A percentile compares a stretch with the other conserved stretches of the same genome.
Evolutionary conservation across 2,888 invertebrate genomes (phyloP).

Genomic region (Heteromurus nitidus): DNA sequence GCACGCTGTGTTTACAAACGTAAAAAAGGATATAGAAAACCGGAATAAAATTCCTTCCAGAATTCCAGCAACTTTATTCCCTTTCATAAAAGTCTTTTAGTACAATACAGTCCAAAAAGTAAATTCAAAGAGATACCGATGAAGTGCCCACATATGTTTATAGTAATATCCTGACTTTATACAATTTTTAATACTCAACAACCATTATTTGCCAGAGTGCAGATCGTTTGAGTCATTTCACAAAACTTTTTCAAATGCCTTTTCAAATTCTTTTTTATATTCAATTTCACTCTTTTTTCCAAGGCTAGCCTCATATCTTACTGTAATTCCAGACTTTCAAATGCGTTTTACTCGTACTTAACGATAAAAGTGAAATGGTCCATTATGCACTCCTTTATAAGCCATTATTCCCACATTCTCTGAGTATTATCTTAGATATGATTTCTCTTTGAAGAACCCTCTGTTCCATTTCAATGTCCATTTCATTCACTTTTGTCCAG

Average conservation of each 20-base stretch:
- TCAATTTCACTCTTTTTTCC: too few relatives aligned
- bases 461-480: too few relatives aligned
- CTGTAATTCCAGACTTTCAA: too few relatives aligned
- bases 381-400: conserved; percentile 15
- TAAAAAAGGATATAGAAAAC: too few relatives aligned
- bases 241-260: not conserved
- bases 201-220: not conserved
- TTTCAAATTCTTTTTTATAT: too few relatives aligned
- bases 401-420: conserved; percentile 22
- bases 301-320: too few relatives aligned
- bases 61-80: conserved; percentile 8
- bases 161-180: not conserved
- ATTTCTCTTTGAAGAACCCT: not conserved
- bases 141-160: not conserved
- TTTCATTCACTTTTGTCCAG: too few relatives aligned
- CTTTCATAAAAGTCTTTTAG: conserved; percentile 1
- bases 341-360: not conserved
- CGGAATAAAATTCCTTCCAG: conserved; percentile 13
- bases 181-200: not conserved
- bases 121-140: not conserved
- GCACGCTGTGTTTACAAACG: not conserved
- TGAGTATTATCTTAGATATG: not conserved
- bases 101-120: not conserved
- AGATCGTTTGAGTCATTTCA: conserved; percentile 2
- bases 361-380: conserved; percentile 14